Conservation (phyloP, 2,888 invertebrate species). For the Xanthostigma xanthostigma region DNA sequence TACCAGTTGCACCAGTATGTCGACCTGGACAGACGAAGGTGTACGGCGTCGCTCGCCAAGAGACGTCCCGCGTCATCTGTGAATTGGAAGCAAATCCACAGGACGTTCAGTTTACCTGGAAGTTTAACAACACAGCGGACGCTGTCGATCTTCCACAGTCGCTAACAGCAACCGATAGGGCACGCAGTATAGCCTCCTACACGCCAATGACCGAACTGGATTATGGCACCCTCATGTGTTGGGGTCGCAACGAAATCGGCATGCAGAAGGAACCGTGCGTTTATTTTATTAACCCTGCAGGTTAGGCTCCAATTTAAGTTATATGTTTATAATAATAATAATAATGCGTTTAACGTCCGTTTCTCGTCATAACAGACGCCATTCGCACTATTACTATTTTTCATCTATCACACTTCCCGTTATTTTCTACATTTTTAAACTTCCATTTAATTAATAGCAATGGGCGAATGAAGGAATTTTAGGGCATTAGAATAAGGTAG, state of each 20-base stretch:
- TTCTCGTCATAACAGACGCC: no score
- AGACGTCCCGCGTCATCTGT: slow-evolving; percentile 51
- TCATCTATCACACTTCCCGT: no score
- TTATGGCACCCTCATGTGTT: slow-evolving; percentile 59
- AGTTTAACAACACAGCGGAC: slow-evolving; percentile 61
- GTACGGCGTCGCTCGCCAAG: slow-evolving; percentile 58
- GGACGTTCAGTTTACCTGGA: slow-evolving; percentile 54
- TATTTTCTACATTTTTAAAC: no score
- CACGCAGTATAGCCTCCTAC: slow-evolving; percentile 49
- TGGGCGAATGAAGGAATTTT: no score
- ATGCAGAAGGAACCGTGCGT: slow-evolving; percentile 57
- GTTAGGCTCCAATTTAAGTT: slow-evolving; percentile 25
- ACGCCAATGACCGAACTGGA: slow-evolving; percentile 58
- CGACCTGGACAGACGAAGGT: slow-evolving; percentile 49
- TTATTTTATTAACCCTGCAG: slow-evolving; percentile 58
- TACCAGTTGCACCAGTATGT: slow-evolving; percentile 55
- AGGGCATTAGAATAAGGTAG: no score
- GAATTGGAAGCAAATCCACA: slow-evolving; percentile 58
- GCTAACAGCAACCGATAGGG: slow-evolving; percentile 42
- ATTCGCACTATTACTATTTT: no score
- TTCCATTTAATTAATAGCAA: no score
- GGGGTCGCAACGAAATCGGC: slow-evolving; percentile 59
- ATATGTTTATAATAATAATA: no score
- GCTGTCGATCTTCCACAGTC: slow-evolving; percentile 50
- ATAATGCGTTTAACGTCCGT: no score